Evolutionary conservation across 1,140 invertebrate genomes (phyloP), one percentile per base, ranked within the genome.

Genomic region (Temnothorax curvispinosus): DNA sequence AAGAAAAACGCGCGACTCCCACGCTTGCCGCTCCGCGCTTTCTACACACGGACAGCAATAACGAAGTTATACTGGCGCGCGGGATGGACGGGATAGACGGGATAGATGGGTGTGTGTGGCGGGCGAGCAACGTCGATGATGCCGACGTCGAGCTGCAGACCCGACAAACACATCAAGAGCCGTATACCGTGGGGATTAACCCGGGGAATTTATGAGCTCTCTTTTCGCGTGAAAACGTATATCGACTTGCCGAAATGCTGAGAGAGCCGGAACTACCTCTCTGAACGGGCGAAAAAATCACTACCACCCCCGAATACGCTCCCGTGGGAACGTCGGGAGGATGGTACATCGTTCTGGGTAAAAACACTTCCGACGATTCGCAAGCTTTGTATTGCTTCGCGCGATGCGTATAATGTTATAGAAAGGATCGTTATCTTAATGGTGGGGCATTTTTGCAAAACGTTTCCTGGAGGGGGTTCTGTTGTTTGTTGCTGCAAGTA

Each of bases 201-300:
- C 38, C 72, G 21, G 86, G 3, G 38, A 92, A 93, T 93, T 93
- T 93, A 93, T 92, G 91, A 90, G 82, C 80, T 71, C 88, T 87
- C 80, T 87, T 72, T 87, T 80, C 72, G 67, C 76, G 81, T 58
- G 88, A 75, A 88, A 91, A 86, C 86, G 69, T 90, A 78, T 87
- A 92, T 92, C 87, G 88, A 92, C 74, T 92, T 87, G 87, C 44
- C 62, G 47, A 72, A 58, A 87, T 69, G 85, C 50, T 41, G 67
- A 60, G 67, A 67, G 52, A 21, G 38, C 44, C 52, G 18, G 60
- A 87, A 32, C 44, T 62, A 21, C 13, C 58, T 11, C 27, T 15
- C 3, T 8, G 67, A 50, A 69, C n/a, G 41, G 8, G 9, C 21
- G n/a, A 86, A 67, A 74, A 69, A 80, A 54, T 67, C 38, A 50